phyloP scores from a whole-genome alignment of 2,797 vertebrate genomes.

The Champsocephalus esox region DNA sequence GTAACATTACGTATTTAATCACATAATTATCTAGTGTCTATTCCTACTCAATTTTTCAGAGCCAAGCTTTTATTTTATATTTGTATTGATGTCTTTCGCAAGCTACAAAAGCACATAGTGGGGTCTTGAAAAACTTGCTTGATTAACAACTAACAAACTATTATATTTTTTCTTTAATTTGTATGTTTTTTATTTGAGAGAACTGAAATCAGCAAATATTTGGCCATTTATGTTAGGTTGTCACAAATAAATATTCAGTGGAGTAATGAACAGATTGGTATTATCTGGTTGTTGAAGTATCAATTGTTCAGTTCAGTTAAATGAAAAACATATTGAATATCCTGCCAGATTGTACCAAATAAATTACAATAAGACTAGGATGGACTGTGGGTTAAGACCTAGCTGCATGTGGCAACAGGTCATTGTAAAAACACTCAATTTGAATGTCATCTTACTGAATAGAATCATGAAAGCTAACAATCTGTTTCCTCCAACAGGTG shows the following conservation, averaged over 20 bases:
- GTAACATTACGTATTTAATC: slow-evolving; percentile 1
- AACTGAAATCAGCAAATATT: not conserved
- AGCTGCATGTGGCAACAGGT: not conserved
- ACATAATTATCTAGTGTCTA: not conserved
- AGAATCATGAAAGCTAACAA: slow-evolving; percentile 1
- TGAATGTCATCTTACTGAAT: not conserved
- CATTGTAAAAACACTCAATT: not conserved
- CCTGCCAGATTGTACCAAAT: not conserved
- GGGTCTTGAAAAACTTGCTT: not conserved
- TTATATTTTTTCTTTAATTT: not conserved
- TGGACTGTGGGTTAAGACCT: no score
- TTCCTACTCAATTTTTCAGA: not conserved
- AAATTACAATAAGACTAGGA: not conserved
- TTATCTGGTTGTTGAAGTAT: not conserved
- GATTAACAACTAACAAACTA: not conserved
- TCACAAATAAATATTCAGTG: not conserved
- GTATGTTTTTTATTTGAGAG: not conserved
- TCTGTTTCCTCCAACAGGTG: slow-evolving; percentile 81
- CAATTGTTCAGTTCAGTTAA: not conserved
- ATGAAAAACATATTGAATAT: not conserved
- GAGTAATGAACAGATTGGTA: not conserved
- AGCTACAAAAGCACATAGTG: not conserved
- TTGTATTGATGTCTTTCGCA: not conserved
- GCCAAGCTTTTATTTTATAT: not conserved
- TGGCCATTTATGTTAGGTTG: not conserved